Evolutionary conservation across 2,797 vertebrate species (phyloP).

Genomic region (Trematomus bernacchii): DNA sequence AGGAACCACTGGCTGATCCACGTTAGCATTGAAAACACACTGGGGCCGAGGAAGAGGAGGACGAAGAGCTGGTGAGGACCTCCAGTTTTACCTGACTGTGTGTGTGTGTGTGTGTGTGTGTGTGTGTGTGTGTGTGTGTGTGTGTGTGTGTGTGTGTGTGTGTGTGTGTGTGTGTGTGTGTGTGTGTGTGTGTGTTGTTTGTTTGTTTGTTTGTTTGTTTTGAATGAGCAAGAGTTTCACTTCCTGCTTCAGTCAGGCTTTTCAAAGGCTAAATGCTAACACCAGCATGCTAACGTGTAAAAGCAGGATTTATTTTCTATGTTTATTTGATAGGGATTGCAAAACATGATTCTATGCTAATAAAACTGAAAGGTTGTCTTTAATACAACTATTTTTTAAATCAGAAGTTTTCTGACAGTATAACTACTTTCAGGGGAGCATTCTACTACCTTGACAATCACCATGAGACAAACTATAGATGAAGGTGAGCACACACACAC

Average conservation of each 20-base stretch:
- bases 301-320: background rate
- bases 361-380: background rate
- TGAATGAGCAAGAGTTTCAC: background rate
- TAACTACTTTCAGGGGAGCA: slow-evolving; percentile 24
- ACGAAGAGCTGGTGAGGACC: slow-evolving; percentile 28
- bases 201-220: background rate
- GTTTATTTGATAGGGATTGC: background rate
- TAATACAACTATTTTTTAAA: too few relatives aligned
- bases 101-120: background rate
- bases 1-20: slow-evolving; percentile 42
- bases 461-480: slow-evolving; percentile 67
- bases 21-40: background rate
- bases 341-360: background rate
- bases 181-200: background rate
- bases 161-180: too few relatives aligned
- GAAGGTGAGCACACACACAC: slow-evolving; percentile 60
- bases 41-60: slow-evolving; percentile 23
- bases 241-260: background rate
- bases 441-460: slow-evolving; percentile 24
- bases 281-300: background rate
- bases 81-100: background rate
- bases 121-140: too few relatives aligned
- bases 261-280: background rate
- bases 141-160: too few relatives aligned
- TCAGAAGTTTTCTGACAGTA: too few relatives aligned